phyloP scores from a whole-genome alignment of 2,113 vertebrate genomes.

The Pelobates fuscus region DNA sequence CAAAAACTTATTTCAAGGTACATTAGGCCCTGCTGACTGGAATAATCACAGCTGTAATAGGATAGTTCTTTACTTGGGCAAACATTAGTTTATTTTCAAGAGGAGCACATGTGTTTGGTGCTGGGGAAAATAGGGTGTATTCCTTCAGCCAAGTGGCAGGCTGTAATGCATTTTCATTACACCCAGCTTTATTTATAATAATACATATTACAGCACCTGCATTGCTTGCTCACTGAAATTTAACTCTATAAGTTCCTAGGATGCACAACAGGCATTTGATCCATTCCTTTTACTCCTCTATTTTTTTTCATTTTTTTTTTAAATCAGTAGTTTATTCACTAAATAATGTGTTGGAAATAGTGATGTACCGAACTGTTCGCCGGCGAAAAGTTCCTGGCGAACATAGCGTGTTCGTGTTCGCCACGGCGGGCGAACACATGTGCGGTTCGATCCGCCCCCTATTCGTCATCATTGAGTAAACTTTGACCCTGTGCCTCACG shows the following conservation, averaged over 20 bases:
- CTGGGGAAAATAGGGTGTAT: neutral
- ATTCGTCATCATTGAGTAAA: too few relatives aligned
- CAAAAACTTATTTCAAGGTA: slow-evolving; percentile 77
- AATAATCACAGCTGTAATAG: slow-evolving; percentile 60
- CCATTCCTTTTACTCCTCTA: too few relatives aligned
- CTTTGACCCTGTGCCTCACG: too few relatives aligned
- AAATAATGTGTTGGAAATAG: too few relatives aligned
- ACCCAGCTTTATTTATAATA: slow-evolving; percentile 33
- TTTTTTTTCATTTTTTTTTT: too few relatives aligned
- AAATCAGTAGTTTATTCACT: too few relatives aligned
- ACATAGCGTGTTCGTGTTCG: too few relatives aligned
- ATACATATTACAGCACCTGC: neutral
- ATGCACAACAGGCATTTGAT: too few relatives aligned
- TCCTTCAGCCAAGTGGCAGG: neutral
- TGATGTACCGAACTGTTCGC: too few relatives aligned
- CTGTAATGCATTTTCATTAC: slow-evolving; percentile 30
- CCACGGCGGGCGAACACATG: too few relatives aligned
- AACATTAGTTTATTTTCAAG: slow-evolving; percentile 45
- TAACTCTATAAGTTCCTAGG: neutral
- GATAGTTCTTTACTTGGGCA: slow-evolving; percentile 49
- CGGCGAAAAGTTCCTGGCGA: too few relatives aligned
- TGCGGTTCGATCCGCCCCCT: too few relatives aligned
- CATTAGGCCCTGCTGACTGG: slow-evolving; percentile 65
- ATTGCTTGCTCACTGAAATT: neutral
- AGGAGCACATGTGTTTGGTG: neutral